Conservation (phyloP, 2,113 vertebrate species). For the Chaenogobius annularis region DNA sequence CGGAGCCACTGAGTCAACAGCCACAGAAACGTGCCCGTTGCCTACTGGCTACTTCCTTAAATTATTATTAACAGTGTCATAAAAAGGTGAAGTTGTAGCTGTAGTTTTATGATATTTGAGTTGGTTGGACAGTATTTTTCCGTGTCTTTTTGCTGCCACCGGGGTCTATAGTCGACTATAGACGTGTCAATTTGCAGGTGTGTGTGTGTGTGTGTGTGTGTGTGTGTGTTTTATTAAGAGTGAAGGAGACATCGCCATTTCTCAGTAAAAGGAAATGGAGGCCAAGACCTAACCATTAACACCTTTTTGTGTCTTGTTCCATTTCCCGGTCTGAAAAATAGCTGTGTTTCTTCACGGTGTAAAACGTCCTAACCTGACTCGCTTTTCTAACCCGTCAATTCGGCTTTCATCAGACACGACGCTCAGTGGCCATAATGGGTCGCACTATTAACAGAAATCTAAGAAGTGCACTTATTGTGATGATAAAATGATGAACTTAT, state of each 20-base stretch:
- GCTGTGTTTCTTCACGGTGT: slow-evolving; percentile 34
- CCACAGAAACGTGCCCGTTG: background rate
- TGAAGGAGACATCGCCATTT: slow-evolving; percentile 48
- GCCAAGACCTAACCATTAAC: slow-evolving; percentile 6
- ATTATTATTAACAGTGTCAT: slow-evolving; percentile 20
- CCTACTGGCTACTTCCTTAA: slow-evolving; percentile 6
- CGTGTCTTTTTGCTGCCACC: slow-evolving; percentile 48
- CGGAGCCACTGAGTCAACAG: slow-evolving; percentile 6
- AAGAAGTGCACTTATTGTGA: background rate
- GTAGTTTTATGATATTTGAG: slow-evolving; percentile 9
- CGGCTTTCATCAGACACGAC: slow-evolving; percentile 31
- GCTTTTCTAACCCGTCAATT: slow-evolving; percentile 52
- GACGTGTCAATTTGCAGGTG: slow-evolving; percentile 11
- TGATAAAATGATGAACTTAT: slow-evolving; percentile 1
- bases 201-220: slow-evolving; percentile 10
- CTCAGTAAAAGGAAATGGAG: slow-evolving; percentile 47
- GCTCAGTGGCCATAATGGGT: slow-evolving; percentile 42
- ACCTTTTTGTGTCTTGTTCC: background rate
- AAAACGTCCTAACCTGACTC: slow-evolving; percentile 29
- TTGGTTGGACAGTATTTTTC: slow-evolving; percentile 47
- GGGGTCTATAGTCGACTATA: slow-evolving; percentile 4
- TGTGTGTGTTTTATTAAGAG: slow-evolving; percentile 22
- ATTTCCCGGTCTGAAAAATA: slow-evolving; percentile 48
- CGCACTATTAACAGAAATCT: background rate
- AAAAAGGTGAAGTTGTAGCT: slow-evolving; percentile 15